Percentiles rank a stretch among this genome's conserved stretches.
Conservation (phyloP, 2,113 vertebrate genomes). For the Odontesthes bonariensis region DNA sequence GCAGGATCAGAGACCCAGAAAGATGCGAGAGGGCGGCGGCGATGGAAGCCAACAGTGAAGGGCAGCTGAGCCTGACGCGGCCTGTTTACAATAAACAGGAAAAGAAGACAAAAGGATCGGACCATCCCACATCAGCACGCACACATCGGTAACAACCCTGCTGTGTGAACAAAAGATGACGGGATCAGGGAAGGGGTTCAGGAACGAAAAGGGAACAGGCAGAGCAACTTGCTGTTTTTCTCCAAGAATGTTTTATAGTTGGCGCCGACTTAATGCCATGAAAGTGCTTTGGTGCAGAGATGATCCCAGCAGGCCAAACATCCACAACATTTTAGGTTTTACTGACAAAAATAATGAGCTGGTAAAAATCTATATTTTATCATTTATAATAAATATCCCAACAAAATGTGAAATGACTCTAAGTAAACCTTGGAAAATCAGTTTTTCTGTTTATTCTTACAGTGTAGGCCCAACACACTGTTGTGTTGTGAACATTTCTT, state of each 20-base stretch:
- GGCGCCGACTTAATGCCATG: slow-evolving; percentile 38
- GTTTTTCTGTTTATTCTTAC: slow-evolving; percentile 36
- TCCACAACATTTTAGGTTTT: slow-evolving; percentile 48
- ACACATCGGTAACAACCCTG: no score
- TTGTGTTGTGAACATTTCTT: slow-evolving; percentile 28
- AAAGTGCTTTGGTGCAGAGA: slow-evolving; percentile 33
- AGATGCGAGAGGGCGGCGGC: no score
- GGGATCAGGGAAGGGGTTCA: no score
- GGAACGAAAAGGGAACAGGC: no score
- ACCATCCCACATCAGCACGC: no score
- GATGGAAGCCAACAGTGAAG: no score
- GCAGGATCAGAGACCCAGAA: slow-evolving; percentile 27
- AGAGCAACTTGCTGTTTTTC: neutral
- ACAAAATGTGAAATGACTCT: slow-evolving; percentile 44
- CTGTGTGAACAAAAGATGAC: no score
- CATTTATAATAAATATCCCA: slow-evolving; percentile 53
- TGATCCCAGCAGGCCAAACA: slow-evolving; percentile 45
- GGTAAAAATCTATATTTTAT: slow-evolving; percentile 58
- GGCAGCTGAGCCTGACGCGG: no score
- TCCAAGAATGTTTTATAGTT: slow-evolving; percentile 58
- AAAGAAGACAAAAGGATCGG: no score
- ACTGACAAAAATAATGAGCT: slow-evolving; percentile 70
- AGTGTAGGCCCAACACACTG: slow-evolving; percentile 22
- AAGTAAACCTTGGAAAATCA: slow-evolving; percentile 45
- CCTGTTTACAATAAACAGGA: no score